A percentile compares a stretch with the other conserved stretches of the same genome.
Evolutionary conservation across 2,797 vertebrate species (phyloP).

Genomic region (Brotogeris chrysoptera): DNA sequence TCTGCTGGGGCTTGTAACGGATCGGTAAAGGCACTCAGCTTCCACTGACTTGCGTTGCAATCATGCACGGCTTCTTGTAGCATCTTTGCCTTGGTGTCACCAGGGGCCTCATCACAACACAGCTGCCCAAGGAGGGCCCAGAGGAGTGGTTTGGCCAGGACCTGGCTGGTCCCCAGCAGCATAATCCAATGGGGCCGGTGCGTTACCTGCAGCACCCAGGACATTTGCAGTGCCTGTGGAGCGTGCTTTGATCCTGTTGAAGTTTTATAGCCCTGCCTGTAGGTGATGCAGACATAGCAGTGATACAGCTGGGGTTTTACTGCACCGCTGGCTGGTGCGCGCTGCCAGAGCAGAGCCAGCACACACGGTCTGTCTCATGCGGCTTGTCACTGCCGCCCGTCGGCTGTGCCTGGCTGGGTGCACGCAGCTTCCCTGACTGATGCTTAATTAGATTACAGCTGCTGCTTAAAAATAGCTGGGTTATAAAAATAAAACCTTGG

Average conservation of each 20-base stretch:
- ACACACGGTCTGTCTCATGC: background rate
- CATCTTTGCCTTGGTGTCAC: fast-evolving
- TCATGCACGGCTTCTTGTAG: fast-evolving
- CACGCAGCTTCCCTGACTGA: background rate
- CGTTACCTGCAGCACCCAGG: fast-evolving
- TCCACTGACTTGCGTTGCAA: background rate
- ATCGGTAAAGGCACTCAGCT: background rate
- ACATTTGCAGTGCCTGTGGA: fast-evolving
- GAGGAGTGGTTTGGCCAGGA: background rate
- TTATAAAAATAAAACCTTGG: slow-evolving; percentile 2
- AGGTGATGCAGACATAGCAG: background rate
- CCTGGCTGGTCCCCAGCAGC: fast-evolving
- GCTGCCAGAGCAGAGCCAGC: background rate
- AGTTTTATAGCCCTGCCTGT: background rate
- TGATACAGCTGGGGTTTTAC: slow-evolving; percentile 14
- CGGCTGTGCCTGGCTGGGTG: background rate
- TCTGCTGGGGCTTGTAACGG: background rate
- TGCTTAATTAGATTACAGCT: slow-evolving; percentile 54
- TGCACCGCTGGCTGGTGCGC: background rate
- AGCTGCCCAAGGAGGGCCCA: background rate
- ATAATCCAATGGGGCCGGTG: fast-evolving
- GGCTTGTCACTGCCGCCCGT: background rate
- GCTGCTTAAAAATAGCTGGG: slow-evolving; percentile 50
- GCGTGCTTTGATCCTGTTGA: fast-evolving
- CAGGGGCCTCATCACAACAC: fast-evolving